Conservation (phyloP, 2,113 vertebrate species). For the Dolichallabes microphthalmus region DNA sequence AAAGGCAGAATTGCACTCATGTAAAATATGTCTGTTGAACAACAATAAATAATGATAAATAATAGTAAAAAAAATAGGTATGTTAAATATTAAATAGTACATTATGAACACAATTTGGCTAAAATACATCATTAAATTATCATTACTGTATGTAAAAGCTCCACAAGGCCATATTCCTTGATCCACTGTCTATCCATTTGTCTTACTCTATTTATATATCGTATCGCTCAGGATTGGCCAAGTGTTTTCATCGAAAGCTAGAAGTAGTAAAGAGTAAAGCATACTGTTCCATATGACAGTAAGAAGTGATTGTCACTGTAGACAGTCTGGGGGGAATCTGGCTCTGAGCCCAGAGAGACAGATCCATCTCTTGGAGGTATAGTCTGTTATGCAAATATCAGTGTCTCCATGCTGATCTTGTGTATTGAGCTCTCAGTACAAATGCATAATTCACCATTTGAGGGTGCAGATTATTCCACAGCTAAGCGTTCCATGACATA, state of each 20-base stretch:
- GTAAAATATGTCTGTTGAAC: too few species aligned
- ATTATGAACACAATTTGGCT: too few species aligned
- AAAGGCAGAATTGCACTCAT: too few species aligned
- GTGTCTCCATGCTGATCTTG: slow-evolving; percentile 35
- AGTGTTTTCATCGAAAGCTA: slow-evolving; percentile 20
- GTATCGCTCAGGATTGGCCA: slow-evolving; percentile 61
- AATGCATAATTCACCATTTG: slow-evolving; percentile 44
- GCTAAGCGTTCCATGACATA: slow-evolving; percentile 25
- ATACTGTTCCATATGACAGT: slow-evolving; percentile 20
- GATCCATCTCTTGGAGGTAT: slow-evolving; percentile 34
- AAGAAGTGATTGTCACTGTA: neutral
- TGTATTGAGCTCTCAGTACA: slow-evolving; percentile 36
- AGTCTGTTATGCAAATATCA: slow-evolving; percentile 41
- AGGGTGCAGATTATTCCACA: slow-evolving; percentile 27
- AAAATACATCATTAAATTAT: too few species aligned
- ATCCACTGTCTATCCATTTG: slow-evolving; percentile 45
- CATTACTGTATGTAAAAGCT: too few species aligned
- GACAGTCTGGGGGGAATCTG: slow-evolving; percentile 25
- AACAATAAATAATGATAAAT: too few species aligned
- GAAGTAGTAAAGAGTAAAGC: neutral
- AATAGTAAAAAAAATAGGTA: too few species aligned
- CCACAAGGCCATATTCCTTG: slow-evolving; percentile 37
- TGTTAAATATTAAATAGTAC: too few species aligned
- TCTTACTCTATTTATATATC: slow-evolving; percentile 61
- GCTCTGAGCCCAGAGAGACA: slow-evolving; percentile 29